Conservation (phyloP, 1,140 invertebrate genomes). For the Steinernema khuongi region DNA sequence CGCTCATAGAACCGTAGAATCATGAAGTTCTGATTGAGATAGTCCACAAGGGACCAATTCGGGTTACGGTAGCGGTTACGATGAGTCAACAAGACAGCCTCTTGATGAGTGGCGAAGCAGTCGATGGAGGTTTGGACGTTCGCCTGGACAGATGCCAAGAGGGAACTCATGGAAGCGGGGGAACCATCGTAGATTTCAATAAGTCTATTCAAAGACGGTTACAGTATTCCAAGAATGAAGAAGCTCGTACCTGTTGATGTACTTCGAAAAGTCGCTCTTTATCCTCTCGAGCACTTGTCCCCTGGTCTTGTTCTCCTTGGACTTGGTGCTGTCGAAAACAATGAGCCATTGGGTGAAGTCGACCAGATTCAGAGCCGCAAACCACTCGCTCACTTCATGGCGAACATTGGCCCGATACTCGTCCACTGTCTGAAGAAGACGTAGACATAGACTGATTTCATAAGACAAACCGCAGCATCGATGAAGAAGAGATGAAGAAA, state of each 20-base stretch:
- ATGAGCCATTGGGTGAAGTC: constrained; percentile 49
- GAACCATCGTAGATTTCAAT: constrained; percentile 24
- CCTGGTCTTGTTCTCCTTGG: constrained; percentile 50
- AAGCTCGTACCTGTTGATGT: constrained; percentile 32
- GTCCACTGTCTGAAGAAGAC: constrained; percentile 42
- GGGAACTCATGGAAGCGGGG: not conserved
- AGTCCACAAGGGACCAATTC: constrained; percentile 22
- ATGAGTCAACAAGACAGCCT: not conserved
- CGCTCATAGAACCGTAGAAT: constrained; percentile 42
- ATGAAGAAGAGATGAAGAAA: constrained; percentile 55
- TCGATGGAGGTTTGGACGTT: not conserved
- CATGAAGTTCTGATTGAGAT: constrained; percentile 37
- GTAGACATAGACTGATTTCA: not conserved
- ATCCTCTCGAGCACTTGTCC: constrained; percentile 45
- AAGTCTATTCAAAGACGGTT: constrained; percentile 15
- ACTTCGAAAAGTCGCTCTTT: constrained; percentile 47
- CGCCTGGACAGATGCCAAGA: not conserved
- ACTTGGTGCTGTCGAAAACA: constrained; percentile 47
- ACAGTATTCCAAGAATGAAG: not conserved
- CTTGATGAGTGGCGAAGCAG: not conserved
- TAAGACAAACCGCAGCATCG: constrained; percentile 28
- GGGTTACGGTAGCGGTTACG: constrained; percentile 13
- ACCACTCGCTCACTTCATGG: constrained; percentile 51
- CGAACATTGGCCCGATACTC: constrained; percentile 48
- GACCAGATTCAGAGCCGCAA: constrained; percentile 42